Evolutionary conservation across 2,113 vertebrate species (phyloP).

Genomic region (Columbina picui): DNA sequence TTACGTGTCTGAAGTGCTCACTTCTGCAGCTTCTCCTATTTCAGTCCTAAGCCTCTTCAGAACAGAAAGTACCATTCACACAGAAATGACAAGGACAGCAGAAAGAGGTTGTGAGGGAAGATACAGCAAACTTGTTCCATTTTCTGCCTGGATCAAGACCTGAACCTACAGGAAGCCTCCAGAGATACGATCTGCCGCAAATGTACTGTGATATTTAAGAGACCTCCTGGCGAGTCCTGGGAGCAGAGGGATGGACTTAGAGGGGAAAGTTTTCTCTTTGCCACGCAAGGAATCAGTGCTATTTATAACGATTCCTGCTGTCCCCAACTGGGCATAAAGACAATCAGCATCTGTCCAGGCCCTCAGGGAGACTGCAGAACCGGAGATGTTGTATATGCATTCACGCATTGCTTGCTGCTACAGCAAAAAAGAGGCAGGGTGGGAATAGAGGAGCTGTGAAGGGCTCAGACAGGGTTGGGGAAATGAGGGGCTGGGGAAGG

Average conservation of each 20-base stretch:
- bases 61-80: neutral
- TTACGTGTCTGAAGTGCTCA: neutral
- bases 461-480: neutral
- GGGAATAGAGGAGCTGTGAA: neutral
- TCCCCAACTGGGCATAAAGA: conserved; percentile 57
- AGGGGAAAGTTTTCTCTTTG: conserved; percentile 34
- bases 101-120: neutral
- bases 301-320: conserved; percentile 58
- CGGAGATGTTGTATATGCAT: neutral
- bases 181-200: conserved; percentile 23
- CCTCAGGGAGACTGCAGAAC: conserved; percentile 38
- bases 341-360: conserved; percentile 62
- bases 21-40: neutral
- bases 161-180: conserved; percentile 38
- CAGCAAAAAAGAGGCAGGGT: neutral
- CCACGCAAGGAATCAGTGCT: neutral
- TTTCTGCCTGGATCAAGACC: conserved; percentile 30
- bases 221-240: neutral
- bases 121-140: neutral
- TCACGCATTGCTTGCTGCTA: neutral
- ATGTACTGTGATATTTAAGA: conserved; percentile 30
- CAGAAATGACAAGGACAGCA: neutral
- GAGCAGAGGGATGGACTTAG: conserved; percentile 23
- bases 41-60: neutral
- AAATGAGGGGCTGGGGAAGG: neutral